These are phyloP conservation scores for Styela plicata DNA, from an alignment of 23 tunicate species.

Conservation along the genomic window DNA sequence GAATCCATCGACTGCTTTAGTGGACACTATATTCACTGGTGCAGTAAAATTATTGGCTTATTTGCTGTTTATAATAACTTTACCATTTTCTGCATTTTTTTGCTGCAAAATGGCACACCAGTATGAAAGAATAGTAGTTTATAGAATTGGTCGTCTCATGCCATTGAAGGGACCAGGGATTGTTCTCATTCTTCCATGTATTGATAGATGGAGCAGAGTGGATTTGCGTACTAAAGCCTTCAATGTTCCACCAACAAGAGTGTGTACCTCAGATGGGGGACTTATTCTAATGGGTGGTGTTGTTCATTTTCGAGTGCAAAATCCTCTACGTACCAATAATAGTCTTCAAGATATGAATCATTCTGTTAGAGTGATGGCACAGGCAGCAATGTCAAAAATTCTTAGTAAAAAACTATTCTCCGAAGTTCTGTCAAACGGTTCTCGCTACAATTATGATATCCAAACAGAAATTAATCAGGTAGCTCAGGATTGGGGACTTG, in stretches of 20 bases:
- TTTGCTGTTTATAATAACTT: conserved; percentile 46
- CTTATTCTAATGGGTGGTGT: conserved; percentile 79
- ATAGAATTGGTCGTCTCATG: conserved; percentile 59
- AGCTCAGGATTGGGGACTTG: conserved; percentile 73
- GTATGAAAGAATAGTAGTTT: conserved; percentile 77
- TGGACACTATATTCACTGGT: conserved; percentile 23
- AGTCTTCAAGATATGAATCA: conserved; percentile 75
- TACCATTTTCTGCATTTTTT: conserved; percentile 67
- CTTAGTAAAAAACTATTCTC: conserved; percentile 51
- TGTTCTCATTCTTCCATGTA: conserved; percentile 73
- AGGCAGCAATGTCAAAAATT: conserved; percentile 55
- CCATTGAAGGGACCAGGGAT: conserved; percentile 90
- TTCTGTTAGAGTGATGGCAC: conserved; percentile 54
- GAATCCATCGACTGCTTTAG: conserved; percentile 7
- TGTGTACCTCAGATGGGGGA: conserved; percentile 70
- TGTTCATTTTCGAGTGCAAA: conserved; percentile 58
- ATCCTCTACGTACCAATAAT: conserved; percentile 47
- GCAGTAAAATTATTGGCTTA: conserved; percentile 26
- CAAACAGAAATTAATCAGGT: conserved; percentile 65
- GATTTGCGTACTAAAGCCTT: conserved; percentile 90
- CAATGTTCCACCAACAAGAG: conserved; percentile 80
- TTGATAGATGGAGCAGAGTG: conserved; percentile 68
- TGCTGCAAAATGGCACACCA: conserved; percentile 53
- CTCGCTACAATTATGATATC: conserved; percentile 46
- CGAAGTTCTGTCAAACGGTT: conserved; percentile 49